These are phyloP conservation scores for Anas bahamensis DNA, from an alignment of 2,797 vertebrate genomes.

Conservation along the genomic window DNA sequence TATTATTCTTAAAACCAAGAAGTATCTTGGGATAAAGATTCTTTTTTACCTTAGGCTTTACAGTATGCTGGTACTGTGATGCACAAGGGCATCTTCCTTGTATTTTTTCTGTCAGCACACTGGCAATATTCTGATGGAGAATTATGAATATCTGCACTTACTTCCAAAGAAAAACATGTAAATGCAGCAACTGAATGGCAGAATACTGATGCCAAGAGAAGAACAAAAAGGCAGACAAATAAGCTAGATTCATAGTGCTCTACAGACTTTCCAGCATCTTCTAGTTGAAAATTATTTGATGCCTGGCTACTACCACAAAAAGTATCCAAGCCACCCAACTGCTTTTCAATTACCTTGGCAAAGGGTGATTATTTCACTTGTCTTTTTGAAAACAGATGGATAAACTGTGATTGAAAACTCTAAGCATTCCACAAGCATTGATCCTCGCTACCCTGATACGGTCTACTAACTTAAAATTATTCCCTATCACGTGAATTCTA, in stretches of 20 bases:
- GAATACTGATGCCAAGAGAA: background rate
- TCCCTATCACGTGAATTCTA: conserved; percentile 1
- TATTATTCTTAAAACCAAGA: background rate
- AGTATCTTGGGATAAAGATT: background rate
- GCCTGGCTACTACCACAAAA: background rate
- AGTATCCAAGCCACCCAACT: background rate
- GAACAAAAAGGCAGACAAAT: background rate
- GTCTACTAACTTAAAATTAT: conserved; percentile 57
- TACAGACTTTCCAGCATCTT: background rate
- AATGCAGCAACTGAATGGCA: background rate
- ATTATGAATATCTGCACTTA: background rate
- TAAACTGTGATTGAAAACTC: conserved; percentile 24
- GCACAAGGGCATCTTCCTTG: accelerated
- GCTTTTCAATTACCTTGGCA: background rate
- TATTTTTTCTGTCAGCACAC: background rate
- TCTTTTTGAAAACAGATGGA: background rate
- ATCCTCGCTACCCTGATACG: conserved; percentile 54
- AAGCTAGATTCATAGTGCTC: background rate
- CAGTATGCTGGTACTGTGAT: background rate
- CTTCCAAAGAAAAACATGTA: background rate
- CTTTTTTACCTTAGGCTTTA: background rate
- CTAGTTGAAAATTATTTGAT: background rate
- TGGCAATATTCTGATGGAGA: background rate
- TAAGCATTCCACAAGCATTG: conserved; percentile 30
- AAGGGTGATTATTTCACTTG: background rate